phyloP scores from a whole-genome alignment of 1,140 invertebrate species.

The Lysiphlebus fabarum region DNA sequence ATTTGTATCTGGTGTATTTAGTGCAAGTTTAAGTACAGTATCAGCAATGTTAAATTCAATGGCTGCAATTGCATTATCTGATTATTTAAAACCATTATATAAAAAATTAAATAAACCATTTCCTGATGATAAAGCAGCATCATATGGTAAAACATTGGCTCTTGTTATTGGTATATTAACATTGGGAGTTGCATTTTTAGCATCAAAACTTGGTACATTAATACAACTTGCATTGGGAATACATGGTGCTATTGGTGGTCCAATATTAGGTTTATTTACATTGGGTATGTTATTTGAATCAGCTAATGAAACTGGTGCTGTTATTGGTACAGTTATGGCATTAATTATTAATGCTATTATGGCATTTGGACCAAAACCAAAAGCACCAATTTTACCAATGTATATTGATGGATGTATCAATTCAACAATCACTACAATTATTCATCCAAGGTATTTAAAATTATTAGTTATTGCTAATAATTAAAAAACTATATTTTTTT shows the following conservation, averaged over 20 bases:
- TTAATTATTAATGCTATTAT: constrained; percentile 74
- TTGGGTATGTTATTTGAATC: constrained; percentile 70
- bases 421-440: constrained; percentile 24
- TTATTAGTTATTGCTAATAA: neutral
- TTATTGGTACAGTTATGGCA: constrained; percentile 65
- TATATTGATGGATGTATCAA: constrained; percentile 59
- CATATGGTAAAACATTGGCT: constrained; percentile 60
- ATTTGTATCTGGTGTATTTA: constrained; percentile 61
- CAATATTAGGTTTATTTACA: constrained; percentile 74
- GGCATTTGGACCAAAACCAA: constrained; percentile 77
- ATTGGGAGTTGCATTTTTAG: constrained; percentile 69
- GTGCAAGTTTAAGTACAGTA: constrained; percentile 79
- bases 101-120: constrained; percentile 29
- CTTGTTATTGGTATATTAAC: constrained; percentile 69
- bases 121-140: constrained; percentile 46
- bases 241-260: constrained; percentile 77
- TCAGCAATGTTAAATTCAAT: constrained; percentile 83
- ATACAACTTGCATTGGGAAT: constrained; percentile 72
- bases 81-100: constrained; percentile 65
- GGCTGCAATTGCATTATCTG: constrained; percentile 80
- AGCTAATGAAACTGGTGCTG: constrained; percentile 71
- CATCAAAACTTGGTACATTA: constrained; percentile 68
- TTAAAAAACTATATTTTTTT: neutral
- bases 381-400: constrained; percentile 56
- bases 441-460: neutral